Base-by-base conservation (phyloP, 2,113 vertebrate genomes). In the Silurus asotus region DNA sequence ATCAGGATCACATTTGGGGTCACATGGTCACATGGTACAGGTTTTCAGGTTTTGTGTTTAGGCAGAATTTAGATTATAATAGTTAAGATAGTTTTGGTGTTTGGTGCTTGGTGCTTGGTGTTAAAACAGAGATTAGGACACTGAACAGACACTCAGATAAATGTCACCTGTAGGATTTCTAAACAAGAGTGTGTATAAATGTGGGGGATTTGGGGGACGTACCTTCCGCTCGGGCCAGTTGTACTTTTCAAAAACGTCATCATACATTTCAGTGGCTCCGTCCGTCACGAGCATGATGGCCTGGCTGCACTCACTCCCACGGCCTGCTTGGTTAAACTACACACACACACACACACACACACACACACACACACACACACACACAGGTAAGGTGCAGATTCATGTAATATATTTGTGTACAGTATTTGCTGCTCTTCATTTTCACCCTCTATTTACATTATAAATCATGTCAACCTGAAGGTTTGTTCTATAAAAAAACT, bases 201-300 rank as follows among this genome's bases (percentile, higher is more conserved):
- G 65, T 59, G 17, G 20, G 56, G 13, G 17, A 8, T 13, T 25
- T 20, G 1, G 25, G 11, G 25, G 15, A 89, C 95, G 94, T 81
- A 98, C 98, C 95, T 98, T 99, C 87, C 97, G 94, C 67, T 99
- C 97, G 0, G 98, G 98, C 97, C 97, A 99, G 1, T 99, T 99
- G 91, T 96, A 96, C 90, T 97, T 98, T 17, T 96, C 97, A 93
- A 99, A 99, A 91, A 99, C 96, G 0, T 96, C 95, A 2, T 99
- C 97, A 0, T 98, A 97, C 79, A 97, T 99, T 91, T 96, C 94
- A 69, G 98, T 98, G 0, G 97, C 98, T 83, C 98, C 98, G 45
- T 99, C 98, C 0, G 98, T 99, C 88, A 99, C 96, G 45, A 99
- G 92, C 98, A 99, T 99, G 89, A 99, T 98, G 82, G 98, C 98